These are phyloP conservation scores for Atherinosoma microstoma DNA, from an alignment of 2,797 vertebrate species.

Conservation along the genomic window DNA sequence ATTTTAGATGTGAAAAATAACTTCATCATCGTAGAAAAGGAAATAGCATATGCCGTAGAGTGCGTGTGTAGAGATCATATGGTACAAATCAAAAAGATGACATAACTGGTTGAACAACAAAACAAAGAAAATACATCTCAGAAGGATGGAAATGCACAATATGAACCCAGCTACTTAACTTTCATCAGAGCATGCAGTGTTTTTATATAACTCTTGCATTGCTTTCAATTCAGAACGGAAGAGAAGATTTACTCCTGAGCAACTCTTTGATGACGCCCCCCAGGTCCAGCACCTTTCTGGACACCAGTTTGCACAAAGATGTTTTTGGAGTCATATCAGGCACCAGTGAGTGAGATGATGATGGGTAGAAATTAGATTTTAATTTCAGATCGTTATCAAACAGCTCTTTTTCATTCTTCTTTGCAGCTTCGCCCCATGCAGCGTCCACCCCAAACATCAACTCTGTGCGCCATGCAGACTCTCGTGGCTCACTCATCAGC, in stretches of 20 bases:
- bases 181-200: background rate
- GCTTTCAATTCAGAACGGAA: constrained; percentile 82
- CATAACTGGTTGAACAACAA: background rate
- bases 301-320: constrained; percentile 94
- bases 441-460: constrained; percentile 92
- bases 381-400: background rate
- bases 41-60: too few relatives aligned
- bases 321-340: constrained; percentile 97
- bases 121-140: background rate
- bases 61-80: background rate
- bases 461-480: constrained; percentile 91
- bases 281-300: constrained; percentile 88
- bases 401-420: background rate
- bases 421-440: constrained; percentile 91
- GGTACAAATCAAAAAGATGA: background rate
- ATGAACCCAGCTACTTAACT: background rate
- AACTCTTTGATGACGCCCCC: constrained; percentile 90
- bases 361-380: background rate
- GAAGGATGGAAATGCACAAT: background rate
- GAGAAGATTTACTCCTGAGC: constrained; percentile 86
- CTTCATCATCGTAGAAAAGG: background rate
- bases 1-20: too few relatives aligned
- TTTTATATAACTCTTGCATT: background rate
- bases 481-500: constrained; percentile 94
- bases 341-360: constrained; percentile 82